These are phyloP conservation scores for Glossophaga mutica DNA, from an alignment of 2,797 vertebrate species.

Conservation along the genomic window DNA sequence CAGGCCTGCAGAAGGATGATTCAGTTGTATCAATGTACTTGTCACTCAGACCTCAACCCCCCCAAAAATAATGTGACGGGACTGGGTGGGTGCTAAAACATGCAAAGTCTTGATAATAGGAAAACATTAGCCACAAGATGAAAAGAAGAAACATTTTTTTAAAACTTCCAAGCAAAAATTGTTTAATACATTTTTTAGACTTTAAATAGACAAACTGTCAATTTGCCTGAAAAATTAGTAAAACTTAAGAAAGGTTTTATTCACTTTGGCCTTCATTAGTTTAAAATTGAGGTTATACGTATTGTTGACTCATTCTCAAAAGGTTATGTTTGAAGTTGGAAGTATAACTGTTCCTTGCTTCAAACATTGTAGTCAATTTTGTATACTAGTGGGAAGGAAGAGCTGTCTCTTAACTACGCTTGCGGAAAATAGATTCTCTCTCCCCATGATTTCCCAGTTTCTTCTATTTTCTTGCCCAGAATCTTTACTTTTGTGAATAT, in stretches of 20 bases:
- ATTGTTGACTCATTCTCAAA: not conserved
- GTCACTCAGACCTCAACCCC: conserved; percentile 83
- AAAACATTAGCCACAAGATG: conserved; percentile 81
- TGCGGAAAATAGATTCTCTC: not conserved
- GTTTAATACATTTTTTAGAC: conserved; percentile 1
- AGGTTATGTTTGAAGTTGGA: not conserved
- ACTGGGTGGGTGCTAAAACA: conserved; percentile 82
- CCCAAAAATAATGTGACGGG: conserved; percentile 75
- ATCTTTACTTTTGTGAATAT: not conserved
- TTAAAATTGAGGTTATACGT: not conserved
- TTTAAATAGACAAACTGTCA: conserved; percentile 2
- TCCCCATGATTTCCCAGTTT: not conserved
- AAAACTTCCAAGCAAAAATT: conserved; percentile 45
- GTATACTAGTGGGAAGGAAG: not conserved
- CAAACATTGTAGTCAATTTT: not conserved
- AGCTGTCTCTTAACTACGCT: not conserved
- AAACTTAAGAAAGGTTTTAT: conserved; percentile 27
- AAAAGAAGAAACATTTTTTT: conserved; percentile 71
- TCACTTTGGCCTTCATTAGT: conserved; percentile 30
- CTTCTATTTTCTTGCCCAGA: not conserved
- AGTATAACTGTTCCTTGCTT: not conserved
- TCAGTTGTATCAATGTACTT: conserved; percentile 86
- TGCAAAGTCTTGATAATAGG: conserved; percentile 83
- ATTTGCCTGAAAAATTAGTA: conserved; percentile 43
- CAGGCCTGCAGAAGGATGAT: conserved; percentile 84